Evolutionary conservation across 2,888 invertebrate genomes (phyloP), one percentile per base, ranked within the genome.

Genomic region (Nesidiocoris tenuis): DNA sequence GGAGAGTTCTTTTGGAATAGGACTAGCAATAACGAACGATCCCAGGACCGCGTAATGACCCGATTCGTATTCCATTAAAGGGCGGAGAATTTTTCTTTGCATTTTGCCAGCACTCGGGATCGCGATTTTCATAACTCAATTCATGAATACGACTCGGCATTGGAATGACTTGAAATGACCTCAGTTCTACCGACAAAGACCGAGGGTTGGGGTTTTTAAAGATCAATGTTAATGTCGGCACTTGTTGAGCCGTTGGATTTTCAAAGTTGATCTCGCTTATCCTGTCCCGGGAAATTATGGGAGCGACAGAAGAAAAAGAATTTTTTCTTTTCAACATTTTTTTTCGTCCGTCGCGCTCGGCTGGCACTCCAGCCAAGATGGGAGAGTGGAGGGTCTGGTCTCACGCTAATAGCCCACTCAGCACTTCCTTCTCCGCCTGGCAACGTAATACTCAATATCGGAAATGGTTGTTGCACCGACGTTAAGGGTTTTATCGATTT

Each of bases 141-240:
- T 39, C 39, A 39, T 39, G 39, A 39, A 39, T 39, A 39, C 39
- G 3, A 39, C 12, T 39, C 39, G 12, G 39, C 39, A 39, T 39
- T 12, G 39, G 39, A 39, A 39, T 39, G 39, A 39, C 39, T 39
- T 3, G 39, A 39, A 39, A 59, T 9, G 59, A 59, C 39, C 39
- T 39, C 39, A 12, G 39, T 39, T 39, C 3, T 39, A 7, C 39
- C 39, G 39, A 39, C 39, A 39, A 39, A 19, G 65, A 39, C 12
- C 5, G 63, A 17, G 63, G 63, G 18, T 2, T 19, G 63, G 3
- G 17, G 59, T 18, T 59, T 24, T 25, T 25, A 3, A 12, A 65
- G 65, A 65, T 65, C 65, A 25, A 65, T 65, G 39, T 16, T 65
- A 65, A 65, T 65, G 65, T 65, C 17, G 65, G 65, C 65, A 65